phyloP scores from a whole-genome alignment of 2,888 invertebrate species.

The Cotesia congregata region DNA sequence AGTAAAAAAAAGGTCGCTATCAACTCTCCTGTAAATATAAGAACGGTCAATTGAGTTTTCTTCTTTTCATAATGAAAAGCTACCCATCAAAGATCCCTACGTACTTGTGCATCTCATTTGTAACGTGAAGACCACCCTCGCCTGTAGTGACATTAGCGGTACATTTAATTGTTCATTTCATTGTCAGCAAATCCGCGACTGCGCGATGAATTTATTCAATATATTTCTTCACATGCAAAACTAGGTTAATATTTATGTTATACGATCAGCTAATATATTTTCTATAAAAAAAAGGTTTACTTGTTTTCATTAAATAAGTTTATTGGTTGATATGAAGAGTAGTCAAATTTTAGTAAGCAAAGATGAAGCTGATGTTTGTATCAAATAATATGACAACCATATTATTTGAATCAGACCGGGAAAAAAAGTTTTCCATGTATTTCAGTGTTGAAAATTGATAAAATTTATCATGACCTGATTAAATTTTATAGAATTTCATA shows the following conservation, averaged over 20 bases:
- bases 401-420: too few species aligned
- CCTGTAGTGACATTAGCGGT: conserved; percentile 38
- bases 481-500: too few species aligned
- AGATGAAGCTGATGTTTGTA: too few species aligned
- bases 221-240: conserved; percentile 57
- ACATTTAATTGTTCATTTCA: conserved; percentile 27
- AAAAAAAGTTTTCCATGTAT: too few species aligned
- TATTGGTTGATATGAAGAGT: neutral
- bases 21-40: conserved; percentile 40
- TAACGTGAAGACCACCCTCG: conserved; percentile 23
- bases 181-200: conserved; percentile 52
- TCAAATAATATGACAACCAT: too few species aligned
- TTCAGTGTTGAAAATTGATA: too few species aligned
- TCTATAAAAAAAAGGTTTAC: neutral
- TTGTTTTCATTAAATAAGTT: conserved; percentile 3
- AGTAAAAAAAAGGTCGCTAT: conserved; percentile 5
- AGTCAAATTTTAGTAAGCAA: too few species aligned
- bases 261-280: conserved; percentile 41
- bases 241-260: conserved; percentile 58
- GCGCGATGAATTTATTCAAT: conserved; percentile 65
- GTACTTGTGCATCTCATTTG: conserved; percentile 42
- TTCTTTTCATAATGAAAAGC: conserved; percentile 14
- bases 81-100: conserved; percentile 3
- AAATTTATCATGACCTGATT: too few species aligned
- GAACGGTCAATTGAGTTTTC: conserved; percentile 37